Evolutionary conservation across 1,140 invertebrate species (phyloP).

Genomic region (Halyomorpha halys): DNA sequence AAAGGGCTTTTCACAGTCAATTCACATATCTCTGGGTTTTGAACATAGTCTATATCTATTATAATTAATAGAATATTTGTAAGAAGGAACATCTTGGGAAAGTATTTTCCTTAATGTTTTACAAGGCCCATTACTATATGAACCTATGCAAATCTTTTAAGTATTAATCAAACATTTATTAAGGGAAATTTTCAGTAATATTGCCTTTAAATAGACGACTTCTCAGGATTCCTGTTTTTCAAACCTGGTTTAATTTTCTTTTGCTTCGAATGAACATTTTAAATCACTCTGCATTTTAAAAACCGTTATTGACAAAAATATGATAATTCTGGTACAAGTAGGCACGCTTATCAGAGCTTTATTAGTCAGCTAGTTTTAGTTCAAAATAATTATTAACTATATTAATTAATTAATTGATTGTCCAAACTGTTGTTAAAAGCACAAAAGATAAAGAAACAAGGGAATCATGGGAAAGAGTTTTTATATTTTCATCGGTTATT

Average conservation of each 20-base stretch:
- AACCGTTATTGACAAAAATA: not conserved
- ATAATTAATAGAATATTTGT: too few relatives aligned
- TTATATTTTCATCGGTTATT: not conserved
- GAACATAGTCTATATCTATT: slow-evolving; percentile 11
- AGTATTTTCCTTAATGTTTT: slow-evolving; percentile 5
- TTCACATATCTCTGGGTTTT: slow-evolving; percentile 17
- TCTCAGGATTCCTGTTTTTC: slow-evolving; percentile 3
- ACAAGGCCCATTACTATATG: not conserved
- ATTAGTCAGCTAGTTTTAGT: slow-evolving; percentile 25
- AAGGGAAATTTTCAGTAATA: not conserved
- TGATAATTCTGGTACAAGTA: slow-evolving; percentile 20
- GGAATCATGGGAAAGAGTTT: slow-evolving; percentile 11
- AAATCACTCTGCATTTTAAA: not conserved
- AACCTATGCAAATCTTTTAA: not conserved
- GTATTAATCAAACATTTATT: too few relatives aligned
- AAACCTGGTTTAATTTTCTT: not conserved
- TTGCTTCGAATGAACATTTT: not conserved
- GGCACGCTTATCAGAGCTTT: slow-evolving; percentile 26
- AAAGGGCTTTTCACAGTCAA: slow-evolving; percentile 4
- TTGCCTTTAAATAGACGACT: not conserved
- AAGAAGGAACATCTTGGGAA: not conserved
- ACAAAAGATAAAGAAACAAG: slow-evolving; percentile 10
- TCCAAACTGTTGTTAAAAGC: not conserved
- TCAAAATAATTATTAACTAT: not conserved
- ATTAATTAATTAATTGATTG: slow-evolving; percentile 1